Conservation (phyloP, 2,113 vertebrate genomes). For the Phycodurus eques region DNA sequence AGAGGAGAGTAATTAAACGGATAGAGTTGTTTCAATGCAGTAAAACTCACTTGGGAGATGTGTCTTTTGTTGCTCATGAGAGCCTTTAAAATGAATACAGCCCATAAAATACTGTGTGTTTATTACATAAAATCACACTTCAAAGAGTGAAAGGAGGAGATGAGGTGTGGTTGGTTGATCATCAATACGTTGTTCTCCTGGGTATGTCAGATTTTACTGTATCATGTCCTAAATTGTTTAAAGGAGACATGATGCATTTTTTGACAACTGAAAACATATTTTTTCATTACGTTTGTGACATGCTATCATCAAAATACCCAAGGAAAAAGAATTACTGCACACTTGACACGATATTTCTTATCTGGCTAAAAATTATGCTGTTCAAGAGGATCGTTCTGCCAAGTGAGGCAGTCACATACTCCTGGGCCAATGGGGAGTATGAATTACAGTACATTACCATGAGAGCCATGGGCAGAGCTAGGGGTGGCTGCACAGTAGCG, state of each 20-base stretch:
- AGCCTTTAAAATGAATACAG: slow-evolving; percentile 29
- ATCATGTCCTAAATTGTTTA: neutral
- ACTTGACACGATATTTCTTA: neutral
- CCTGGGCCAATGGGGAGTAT: neutral
- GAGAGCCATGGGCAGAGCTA: neutral
- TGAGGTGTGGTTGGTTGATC: neutral
- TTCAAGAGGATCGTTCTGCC: neutral
- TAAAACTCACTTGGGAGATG: slow-evolving; percentile 44
- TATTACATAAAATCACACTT: slow-evolving; percentile 32
- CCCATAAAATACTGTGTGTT: slow-evolving; percentile 29
- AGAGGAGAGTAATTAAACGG: slow-evolving; percentile 70
- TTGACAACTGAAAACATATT: neutral
- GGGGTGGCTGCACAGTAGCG: too few relatives aligned
- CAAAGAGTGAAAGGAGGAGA: slow-evolving; percentile 21
- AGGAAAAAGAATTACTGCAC: neutral
- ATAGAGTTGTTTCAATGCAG: slow-evolving; percentile 60
- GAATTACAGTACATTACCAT: neutral
- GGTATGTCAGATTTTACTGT: slow-evolving; percentile 9
- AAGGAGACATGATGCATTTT: neutral
- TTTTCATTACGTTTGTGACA: neutral
- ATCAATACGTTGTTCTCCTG: slow-evolving; percentile 6
- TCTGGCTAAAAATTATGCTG: neutral
- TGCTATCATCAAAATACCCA: neutral
- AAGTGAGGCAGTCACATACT: neutral
- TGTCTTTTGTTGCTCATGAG: slow-evolving; percentile 35